Base-by-base conservation (phyloP, 2,888 invertebrate species). In the Drepana falcataria region DNA sequence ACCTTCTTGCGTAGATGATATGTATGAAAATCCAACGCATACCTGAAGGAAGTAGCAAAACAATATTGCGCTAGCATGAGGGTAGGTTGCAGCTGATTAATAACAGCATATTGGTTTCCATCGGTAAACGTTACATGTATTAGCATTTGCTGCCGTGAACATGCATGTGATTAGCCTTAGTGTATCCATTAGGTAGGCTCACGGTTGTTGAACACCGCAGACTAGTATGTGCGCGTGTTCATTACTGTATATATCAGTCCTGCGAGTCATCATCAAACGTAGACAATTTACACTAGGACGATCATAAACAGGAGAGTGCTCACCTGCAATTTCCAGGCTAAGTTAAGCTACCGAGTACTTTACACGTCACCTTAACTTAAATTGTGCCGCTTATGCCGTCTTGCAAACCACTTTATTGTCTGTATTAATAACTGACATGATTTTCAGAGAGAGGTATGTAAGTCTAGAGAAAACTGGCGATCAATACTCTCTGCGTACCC, bases 51-150 rank as follows among this genome's bases (percentile, higher is more conserved):
- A 55, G 51, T 48, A 53, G 57, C 55, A 57, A 49, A 52, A 21
- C 52, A 51, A 47, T 48, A 49, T 40, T 57, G 55, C 56, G 37
- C 35, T 37, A 37, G 55, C 51, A 58, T 66, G 62, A 37, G 5
- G 5, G 37, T 5, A 21, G 21, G 21, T 21, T 21, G 21, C 37
- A 37, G 4, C 3, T 37, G 37, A 69, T 72, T 67, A 72, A 65
- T 69, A 68, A 70, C 69, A 65, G 63, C 53, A 59, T 66, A 68
- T 67, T 66, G 69, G 61, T 70, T 66, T 63, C 59, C 49, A 70
- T 61, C 59, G 56, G 61, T 56, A 59, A 64, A 63, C 54, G 57
- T 62, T 59, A 65, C 61, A 62, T 53, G 58, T 53, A 51, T 57
- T 63, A 55, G 51, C 35, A 48, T 55, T 59, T 59, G 47, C 52